phyloP scores from a whole-genome alignment of 2,797 vertebrate species.

The Cossypha polioptera region DNA sequence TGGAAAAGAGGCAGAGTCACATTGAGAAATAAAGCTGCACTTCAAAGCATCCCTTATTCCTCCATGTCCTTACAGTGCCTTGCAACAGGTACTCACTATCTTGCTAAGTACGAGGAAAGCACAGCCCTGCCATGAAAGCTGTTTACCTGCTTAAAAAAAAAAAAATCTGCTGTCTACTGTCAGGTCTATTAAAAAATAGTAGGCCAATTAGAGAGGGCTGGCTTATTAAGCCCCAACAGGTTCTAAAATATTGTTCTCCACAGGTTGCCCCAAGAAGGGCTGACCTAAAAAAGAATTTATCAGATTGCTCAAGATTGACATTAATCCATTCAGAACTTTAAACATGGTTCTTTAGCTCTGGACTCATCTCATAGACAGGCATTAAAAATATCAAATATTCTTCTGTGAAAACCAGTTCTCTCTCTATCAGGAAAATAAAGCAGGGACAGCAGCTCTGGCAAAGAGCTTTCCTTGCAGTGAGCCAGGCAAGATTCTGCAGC shows the following conservation, averaged over 20 bases:
- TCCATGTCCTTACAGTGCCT: fast-evolving
- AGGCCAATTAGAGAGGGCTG: background rate
- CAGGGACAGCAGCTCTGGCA: background rate
- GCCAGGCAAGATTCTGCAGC: background rate
- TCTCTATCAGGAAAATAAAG: background rate
- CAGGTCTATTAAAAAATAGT: background rate
- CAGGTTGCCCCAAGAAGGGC: background rate
- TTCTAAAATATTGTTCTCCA: background rate
- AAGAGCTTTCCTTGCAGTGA: background rate
- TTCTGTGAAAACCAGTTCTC: background rate
- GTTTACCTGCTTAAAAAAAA: background rate
- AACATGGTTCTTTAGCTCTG: background rate
- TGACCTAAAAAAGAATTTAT: background rate
- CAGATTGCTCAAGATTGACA: background rate
- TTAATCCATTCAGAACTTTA: background rate
- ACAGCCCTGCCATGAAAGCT: background rate
- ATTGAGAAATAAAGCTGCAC: background rate
- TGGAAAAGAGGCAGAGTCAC: background rate
- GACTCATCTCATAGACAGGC: background rate
- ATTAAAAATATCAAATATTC: background rate
- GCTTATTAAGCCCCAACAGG: background rate
- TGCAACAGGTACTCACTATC: background rate
- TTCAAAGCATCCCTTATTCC: slow-evolving; percentile 7
- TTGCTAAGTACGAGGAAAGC: background rate
- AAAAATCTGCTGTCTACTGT: background rate